A percentile compares a stretch with the other conserved stretches of the same genome.
Conservation (phyloP, 2,797 vertebrate genomes). For the Semotilus atromaculatus region DNA sequence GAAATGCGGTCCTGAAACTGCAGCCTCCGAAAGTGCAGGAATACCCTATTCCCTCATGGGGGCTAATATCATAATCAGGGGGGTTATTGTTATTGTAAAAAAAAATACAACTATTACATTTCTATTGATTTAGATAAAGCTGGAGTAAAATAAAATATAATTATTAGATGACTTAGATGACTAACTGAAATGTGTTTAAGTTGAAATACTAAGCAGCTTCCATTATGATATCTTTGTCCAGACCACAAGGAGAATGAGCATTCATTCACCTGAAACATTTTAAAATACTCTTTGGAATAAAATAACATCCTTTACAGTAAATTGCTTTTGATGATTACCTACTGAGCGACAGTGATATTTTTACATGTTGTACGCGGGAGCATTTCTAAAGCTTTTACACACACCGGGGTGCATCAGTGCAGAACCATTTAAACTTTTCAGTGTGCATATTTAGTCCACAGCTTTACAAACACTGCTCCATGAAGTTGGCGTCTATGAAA, state of each 20-base stretch:
- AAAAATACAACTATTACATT: background rate
- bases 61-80: background rate
- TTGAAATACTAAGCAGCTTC: background rate
- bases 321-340: constrained; percentile 58
- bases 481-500: constrained; percentile 10
- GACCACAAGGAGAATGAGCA: background rate
- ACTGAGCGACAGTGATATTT: constrained; percentile 48
- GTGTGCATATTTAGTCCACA: background rate
- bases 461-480: constrained; percentile 1
- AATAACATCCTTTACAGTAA: constrained; percentile 55
- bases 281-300: constrained; percentile 56
- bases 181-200: background rate
- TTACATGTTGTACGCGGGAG: constrained; percentile 51
- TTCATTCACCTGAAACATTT: constrained; percentile 54
- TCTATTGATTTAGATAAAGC: background rate
- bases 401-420: background rate
- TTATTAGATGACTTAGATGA: constrained; percentile 39
- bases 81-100: background rate
- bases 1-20: background rate
- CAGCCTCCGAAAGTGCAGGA: background rate
- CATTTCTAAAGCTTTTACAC: constrained; percentile 21
- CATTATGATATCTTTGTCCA: background rate
- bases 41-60: background rate
- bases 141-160: background rate
- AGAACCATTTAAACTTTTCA: constrained; percentile 3